Base-by-base conservation (phyloP, 2,888 invertebrate genomes). In the Carabus problematicus region DNA sequence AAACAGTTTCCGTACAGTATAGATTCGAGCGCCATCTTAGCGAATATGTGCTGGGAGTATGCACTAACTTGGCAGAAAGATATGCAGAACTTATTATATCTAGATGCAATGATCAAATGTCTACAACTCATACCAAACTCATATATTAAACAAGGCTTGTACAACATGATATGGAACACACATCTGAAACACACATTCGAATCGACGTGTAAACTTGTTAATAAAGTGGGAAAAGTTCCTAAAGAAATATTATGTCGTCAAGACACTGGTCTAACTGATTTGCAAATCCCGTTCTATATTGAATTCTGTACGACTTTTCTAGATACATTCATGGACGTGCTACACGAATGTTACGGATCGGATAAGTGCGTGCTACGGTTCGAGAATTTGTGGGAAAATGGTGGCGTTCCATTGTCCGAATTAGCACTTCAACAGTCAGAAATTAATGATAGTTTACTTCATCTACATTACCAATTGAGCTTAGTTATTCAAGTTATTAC, bases 11-110 rank as follows among this genome's bases (percentile, higher is more conserved):
- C 97, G 0, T 89, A 93, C 74, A 96, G 95, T 79, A 85, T 95
- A 64, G 88, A 91, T 67, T 87, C 91, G 0, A 91, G 92, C 75
- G 88, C 91, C 45, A 83, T 97, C 47, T 84, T 96, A 59, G 89
- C 92, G 11, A 94, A 96, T 79, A 90, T 96, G 86, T 89, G 91
- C 73, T 97, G 97, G 97, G 96, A 97, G 80, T 95, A 93, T 79
- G 89, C 93, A 64, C 87, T 92, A 73, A 87, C 88, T 62, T 97
- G 97, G 96, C 92, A 93, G 77, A 93, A 91, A 79, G 88, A 91
- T 73, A 85, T 90, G 71, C 85, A 88, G 54, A 85, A 86, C 72
- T 83, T 91, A 4, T 83, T 86, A 11, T 85, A 88, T 74, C 84
- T 97, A 41, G 85, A 88, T 72, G 88, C 91, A n/a, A 89, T 92